Base-by-base conservation (phyloP, 2,113 vertebrate species). In the Eubucco bourcierii region DNA sequence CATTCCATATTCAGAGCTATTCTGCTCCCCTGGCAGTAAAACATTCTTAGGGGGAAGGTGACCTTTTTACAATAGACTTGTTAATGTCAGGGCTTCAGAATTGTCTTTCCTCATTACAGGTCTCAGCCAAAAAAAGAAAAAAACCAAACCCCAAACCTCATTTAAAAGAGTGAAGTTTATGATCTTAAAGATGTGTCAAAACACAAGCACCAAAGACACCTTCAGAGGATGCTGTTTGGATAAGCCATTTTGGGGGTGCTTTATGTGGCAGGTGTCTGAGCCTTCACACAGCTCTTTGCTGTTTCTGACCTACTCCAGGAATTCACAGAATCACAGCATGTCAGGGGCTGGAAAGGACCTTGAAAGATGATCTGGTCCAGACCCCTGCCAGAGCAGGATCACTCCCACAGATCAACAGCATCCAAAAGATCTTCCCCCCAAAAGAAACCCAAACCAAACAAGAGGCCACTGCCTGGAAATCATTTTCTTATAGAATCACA, bases 61-160 rank as follows among this genome's bases (percentile, higher is more conserved):
- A 98, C 97, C 97, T 98, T 98, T 98, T 93, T 87, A 94, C 94
- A 96, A 95, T 90, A 96, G 95, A 96, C 94, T 97, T 97, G 97
- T 97, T 98, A 97, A 96, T 95, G 97, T 97, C 97, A 97, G 95
- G 87, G 77, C 92, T 95, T 93, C 89, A 92, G 92, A 92, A 91
- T 81, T 95, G 92, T 96, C 94, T 95, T 93, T 93, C 80, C 80
- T 94, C 80, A 82, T 97, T 97, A 94, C 77, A 70, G 93, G 82
- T 76, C 84, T 75, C 78, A 94, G 80, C 72, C n/a, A n/a, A n/a
- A n/a, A n/a, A n/a, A 81, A 90, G 93, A 92, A 18, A 17, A 47
- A 47, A 47, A 47, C 19, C 18, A 7, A 10, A 18, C 47, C 47
- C 47, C 20, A 47, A 19, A 88, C 92, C 82, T 89, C 92, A 90